These are phyloP conservation scores for Mus spicilegus DNA, from an alignment of 2,113 vertebrate genomes.

Conservation along the genomic window DNA sequence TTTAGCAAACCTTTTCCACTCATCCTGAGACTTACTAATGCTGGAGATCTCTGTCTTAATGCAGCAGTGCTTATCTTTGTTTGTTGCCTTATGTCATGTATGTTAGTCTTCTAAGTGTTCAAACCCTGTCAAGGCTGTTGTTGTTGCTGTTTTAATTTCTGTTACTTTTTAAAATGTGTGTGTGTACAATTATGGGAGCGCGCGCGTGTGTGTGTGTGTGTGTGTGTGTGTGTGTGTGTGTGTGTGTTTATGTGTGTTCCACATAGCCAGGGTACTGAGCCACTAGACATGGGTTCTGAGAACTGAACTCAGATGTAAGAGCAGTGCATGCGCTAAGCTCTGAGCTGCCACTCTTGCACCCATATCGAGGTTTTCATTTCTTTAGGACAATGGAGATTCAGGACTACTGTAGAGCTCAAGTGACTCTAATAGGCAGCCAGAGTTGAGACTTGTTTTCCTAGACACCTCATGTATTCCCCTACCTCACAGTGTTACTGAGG, in stretches of 20 bases:
- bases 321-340: too few relatives aligned
- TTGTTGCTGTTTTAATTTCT: background rate
- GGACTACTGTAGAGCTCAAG: background rate
- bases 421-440: background rate
- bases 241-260: background rate
- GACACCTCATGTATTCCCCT: background rate
- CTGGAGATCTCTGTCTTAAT: background rate
- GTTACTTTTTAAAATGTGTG: background rate
- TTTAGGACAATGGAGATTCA: constrained; percentile 18
- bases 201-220: background rate
- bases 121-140: background rate
- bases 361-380: background rate
- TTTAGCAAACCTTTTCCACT: background rate
- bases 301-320: background rate
- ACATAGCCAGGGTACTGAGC: background rate
- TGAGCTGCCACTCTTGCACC: background rate
- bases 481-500: background rate
- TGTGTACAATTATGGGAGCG: too few relatives aligned
- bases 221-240: background rate
- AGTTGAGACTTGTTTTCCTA: constrained; percentile 11
- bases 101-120: background rate
- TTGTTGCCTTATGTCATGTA: background rate
- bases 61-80: background rate
- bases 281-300: background rate
- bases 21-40: background rate